Percentiles rank a stretch among this genome's conserved stretches.
phyloP scores from a whole-genome alignment of 2,797 vertebrate species.

The Notolepis coatsorum region DNA sequence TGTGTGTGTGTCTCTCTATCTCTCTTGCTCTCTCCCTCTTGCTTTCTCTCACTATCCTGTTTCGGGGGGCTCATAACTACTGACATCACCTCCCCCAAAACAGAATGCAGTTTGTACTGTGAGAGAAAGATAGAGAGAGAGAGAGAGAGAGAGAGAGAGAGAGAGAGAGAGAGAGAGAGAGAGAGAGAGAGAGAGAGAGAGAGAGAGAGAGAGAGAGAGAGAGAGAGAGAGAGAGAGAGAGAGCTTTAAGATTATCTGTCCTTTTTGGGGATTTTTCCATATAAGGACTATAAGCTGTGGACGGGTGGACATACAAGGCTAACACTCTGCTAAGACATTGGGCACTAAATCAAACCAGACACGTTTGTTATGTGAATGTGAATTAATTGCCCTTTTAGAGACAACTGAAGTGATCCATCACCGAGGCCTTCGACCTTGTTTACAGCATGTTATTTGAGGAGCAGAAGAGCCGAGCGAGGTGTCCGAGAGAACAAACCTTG shows the following conservation, averaged over 20 bases:
- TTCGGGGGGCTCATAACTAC: conserved; percentile 80
- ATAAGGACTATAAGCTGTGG: conserved; percentile 40
- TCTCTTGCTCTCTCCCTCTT: conserved; percentile 14
- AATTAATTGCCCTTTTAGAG: conserved; percentile 49
- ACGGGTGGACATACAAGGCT: conserved; percentile 41
- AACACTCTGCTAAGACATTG: conserved; percentile 33
- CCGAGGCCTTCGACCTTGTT: conserved; percentile 46
- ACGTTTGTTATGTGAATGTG: conserved; percentile 40
- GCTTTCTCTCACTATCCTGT: conserved; percentile 38
- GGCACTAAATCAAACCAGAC: conserved; percentile 44
- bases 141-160: conserved; percentile 28
- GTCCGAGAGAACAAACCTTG: background rate
- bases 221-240: conserved; percentile 25
- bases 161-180: conserved; percentile 18
- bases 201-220: conserved; percentile 28
- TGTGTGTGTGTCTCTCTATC: conserved; percentile 39
- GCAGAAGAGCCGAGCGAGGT: conserved; percentile 6
- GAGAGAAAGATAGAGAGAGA: conserved; percentile 30
- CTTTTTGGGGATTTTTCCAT: conserved; percentile 30
- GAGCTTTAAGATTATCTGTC: conserved; percentile 36
- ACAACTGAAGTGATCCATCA: conserved; percentile 35
- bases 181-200: conserved; percentile 22
- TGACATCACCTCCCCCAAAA: conserved; percentile 74
- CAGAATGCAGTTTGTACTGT: conserved; percentile 66
- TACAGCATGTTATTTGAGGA: conserved; percentile 32